Base-by-base conservation (phyloP, 2,113 vertebrate species). In the Orycteropus afer region DNA sequence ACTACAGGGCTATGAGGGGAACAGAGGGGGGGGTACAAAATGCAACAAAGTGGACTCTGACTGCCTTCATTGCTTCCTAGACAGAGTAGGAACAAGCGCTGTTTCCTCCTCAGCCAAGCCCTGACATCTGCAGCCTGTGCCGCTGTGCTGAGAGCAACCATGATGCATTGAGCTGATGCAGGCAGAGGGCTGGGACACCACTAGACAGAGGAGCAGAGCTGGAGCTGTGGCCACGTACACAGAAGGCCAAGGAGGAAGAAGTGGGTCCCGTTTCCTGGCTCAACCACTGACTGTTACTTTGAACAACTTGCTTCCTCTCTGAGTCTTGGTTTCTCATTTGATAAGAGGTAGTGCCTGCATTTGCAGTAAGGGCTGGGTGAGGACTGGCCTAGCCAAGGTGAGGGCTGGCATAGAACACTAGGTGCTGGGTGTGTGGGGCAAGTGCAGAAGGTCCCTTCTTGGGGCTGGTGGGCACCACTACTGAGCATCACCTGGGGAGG, bases 281-380 rank as follows among this genome's bases (percentile, higher is more conserved):
- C 81, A 94, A 93, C 96, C 93, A 88, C 92, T 3, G 92, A 61
- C 91, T 89, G 95, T 93, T 86, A 45, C 95, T 95, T 47, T 61
- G 93, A 77, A 86, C 86, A 78, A 32, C 25, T 13, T 76, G 92
- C 95, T 97, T 97, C 97, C 96, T 96, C 78, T 96, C 88, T 45
- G 59, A 53, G 47, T 34, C 79, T 40, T 32, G 69, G 59, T 61
- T 91, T 92, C 80, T 97, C 76, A 74, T 82, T 87, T 81, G 92
- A 79, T 91, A 93, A 96, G 77, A 32, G 42, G 45, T 89, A 37
- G 74, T 4, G 67, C 40, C 11, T n/a, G 42, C 76, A 61, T 92
- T 55, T 73, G 7, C 8, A 4, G n/a, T 29, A 45, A 47, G 45
- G 40, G 53, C 51, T 81, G 15, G 76, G 80, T 15, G 32, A 34